Base-by-base conservation (phyloP, 2,113 vertebrate species). In the Pseudopodoces humilis region DNA sequence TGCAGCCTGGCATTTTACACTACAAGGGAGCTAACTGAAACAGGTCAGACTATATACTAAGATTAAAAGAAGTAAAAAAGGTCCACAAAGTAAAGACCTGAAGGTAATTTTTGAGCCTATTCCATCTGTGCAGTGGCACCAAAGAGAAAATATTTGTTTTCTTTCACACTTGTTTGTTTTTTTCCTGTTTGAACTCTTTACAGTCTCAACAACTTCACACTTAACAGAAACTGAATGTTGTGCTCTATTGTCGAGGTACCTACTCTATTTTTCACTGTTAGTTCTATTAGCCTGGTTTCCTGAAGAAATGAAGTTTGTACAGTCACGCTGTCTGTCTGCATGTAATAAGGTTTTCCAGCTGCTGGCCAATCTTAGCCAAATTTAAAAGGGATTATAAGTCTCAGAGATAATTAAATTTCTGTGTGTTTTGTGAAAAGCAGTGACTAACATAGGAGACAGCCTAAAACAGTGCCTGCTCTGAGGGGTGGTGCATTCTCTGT, bases 141-240 rank as follows among this genome's bases (percentile, higher is more conserved):
- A 18, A 82, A 82, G 31, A 82, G n/a, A 37, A 95, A 81, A 78
- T 93, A 79, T 75, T 93, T 94, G 35, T 74, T 91, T 20, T 83
- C 11, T 64, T 92, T 65, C 5, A 10, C 0, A 1, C 24, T 91
- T 76, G 7, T 28, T 58, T 72, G 37, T 78, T 30, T 43, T 91
- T 52, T 31, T 11, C 15, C 13, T 25, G 4, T 63, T 86, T 71
- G 58, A 94, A 64, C 47, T 65, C 65, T 84, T 68, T 49, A 14
- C 31, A 50, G 11, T 62, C 76, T 75, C 8, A 4, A n/a, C 0
- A 1, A 12, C 52, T 83, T 77, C 68, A 60, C 16, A 28, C 13
- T 76, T 47, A 76, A 33, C 28, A 84, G 74, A 85, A 86, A 46
- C 31, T 62, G 56, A 86, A 62, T 22, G 15, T 39, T 13, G 3